A percentile compares a stretch with the other conserved stretches of the same genome.
Evolutionary conservation across 2,888 invertebrate genomes (phyloP).

Genomic region (Bembecia ichneumoniformis): DNA sequence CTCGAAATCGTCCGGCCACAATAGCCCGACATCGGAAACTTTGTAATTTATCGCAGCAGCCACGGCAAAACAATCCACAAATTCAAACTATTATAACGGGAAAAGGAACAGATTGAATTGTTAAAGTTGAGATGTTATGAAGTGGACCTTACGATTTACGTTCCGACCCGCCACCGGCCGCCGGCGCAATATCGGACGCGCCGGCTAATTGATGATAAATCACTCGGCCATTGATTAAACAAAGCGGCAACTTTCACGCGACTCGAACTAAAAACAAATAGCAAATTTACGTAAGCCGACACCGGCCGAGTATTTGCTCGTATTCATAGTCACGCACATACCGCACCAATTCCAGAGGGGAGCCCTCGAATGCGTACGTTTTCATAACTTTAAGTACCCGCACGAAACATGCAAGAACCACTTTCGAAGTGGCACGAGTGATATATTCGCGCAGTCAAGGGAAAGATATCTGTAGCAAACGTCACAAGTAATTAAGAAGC

Average conservation of each 20-base stretch:
- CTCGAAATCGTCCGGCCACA: conserved; percentile 38
- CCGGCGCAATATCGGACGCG: background rate
- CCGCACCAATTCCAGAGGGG: conserved; percentile 36
- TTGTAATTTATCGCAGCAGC: conserved; percentile 51
- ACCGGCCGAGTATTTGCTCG: conserved; percentile 5
- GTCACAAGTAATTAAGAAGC: conserved; percentile 63
- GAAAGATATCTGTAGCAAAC: conserved; percentile 46
- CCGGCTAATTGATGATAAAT: background rate
- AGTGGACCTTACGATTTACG: conserved; percentile 25
- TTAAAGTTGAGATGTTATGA: conserved; percentile 33
- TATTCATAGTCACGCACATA: conserved; percentile 12
- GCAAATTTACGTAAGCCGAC: conserved; percentile 5
- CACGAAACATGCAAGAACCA: conserved; percentile 10
- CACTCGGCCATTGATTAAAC: background rate
- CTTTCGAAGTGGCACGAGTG: conserved; percentile 11
- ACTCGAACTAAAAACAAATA: conserved; percentile 2
- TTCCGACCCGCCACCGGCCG: conserved; percentile 6
- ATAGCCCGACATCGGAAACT: conserved; percentile 40
- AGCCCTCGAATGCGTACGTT: conserved; percentile 38
- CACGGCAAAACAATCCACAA: conserved; percentile 44
- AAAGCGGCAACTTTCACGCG: conserved; percentile 8
- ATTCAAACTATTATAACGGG: conserved; percentile 37
- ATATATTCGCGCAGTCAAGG: conserved; percentile 25
- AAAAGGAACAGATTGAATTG: conserved; percentile 33
- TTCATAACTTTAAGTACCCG: conserved; percentile 23